Base-by-base conservation (phyloP, 2,888 invertebrate species). In the Drosophila pegasa region DNA sequence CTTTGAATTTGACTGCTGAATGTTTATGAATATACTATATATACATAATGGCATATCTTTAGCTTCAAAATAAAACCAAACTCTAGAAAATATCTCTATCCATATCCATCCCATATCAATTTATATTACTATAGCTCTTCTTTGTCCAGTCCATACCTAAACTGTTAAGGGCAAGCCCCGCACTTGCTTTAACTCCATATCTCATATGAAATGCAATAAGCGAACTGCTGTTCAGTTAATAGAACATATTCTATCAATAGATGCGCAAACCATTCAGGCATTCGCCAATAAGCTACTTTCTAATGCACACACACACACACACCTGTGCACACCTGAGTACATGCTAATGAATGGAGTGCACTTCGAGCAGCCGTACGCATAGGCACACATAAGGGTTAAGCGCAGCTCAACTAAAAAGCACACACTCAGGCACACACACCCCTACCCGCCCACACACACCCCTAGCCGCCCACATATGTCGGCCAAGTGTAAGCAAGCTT, bases 401-500 rank as follows among this genome's bases (percentile, higher is more conserved):
- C 20, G 18, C 6, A 18, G 12, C 16, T 5, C 12, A 45, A 10
- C 22, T 43, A 25, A n/a, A 14, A 40, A 7, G 25, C 56, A 33
- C 56, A 12, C 12, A 41, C 10, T 20, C 20, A 47, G 8, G 9
- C 52, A n/a, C n/a, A 20, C 29, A 10, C 29, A 7, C 31, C 8
- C 18, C n/a, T n/a, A 3, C 58, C 7, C 27, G 10, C 54, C 12
- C 18, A 27, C 9, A 33, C 22, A 37, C n/a, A 22, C 12, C 3
- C 12, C 22, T 22, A n/a, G 3, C 1, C 25, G 3, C 14, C 8
- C 31, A 50, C 9, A 38, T 14, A 33, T 45, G 51, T 3, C 3
- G 35, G 50, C 10, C 9, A 51, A 38, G 48, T 41, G 50, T n/a
- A 35, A 47, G 16, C 20, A 7, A 37, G 64, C 41, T 56, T 59